These are phyloP conservation scores for Lepeophtheirus salmonis DNA, from an alignment of 1,140 invertebrate species.

Conservation along the genomic window DNA sequence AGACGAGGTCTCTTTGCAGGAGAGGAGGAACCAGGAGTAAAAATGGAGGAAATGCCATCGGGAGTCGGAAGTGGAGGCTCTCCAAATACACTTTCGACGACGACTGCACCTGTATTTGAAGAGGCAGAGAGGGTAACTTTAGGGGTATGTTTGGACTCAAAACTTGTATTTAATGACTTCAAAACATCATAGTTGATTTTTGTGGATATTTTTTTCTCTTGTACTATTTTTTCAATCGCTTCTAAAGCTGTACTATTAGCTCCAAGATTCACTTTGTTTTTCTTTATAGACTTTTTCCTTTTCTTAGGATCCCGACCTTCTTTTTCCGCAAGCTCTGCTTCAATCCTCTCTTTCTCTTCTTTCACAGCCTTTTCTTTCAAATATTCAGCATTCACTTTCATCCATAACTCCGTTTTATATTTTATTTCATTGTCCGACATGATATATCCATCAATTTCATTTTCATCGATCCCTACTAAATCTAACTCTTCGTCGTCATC, in stretches of 20 bases:
- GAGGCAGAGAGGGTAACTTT: too few species aligned
- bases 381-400: conserved; percentile 23
- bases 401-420: conserved; percentile 60
- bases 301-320: conserved; percentile 36
- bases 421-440: conserved; percentile 56
- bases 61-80: background rate
- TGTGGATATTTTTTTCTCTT: conserved; percentile 79
- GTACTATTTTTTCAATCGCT: conserved; percentile 81
- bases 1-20: too few species aligned
- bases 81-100: background rate
- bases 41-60: background rate
- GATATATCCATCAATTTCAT: conserved; percentile 69
- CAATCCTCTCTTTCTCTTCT: conserved; percentile 54
- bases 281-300: conserved; percentile 37
- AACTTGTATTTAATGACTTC: conserved; percentile 45
- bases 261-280: conserved; percentile 31
- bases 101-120: background rate
- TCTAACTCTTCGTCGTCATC: conserved; percentile 44
- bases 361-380: conserved; percentile 31
- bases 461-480: conserved; percentile 60
- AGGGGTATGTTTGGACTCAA: too few species aligned
- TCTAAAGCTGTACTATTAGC: conserved; percentile 58
- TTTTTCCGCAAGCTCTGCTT: conserved; percentile 30
- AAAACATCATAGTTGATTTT: conserved; percentile 97
- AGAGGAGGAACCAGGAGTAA: background rate